Evolutionary conservation across 2,113 vertebrate species (phyloP), one percentile per base, ranked within the genome.

Genomic region (Prochilodus magdalenae): DNA sequence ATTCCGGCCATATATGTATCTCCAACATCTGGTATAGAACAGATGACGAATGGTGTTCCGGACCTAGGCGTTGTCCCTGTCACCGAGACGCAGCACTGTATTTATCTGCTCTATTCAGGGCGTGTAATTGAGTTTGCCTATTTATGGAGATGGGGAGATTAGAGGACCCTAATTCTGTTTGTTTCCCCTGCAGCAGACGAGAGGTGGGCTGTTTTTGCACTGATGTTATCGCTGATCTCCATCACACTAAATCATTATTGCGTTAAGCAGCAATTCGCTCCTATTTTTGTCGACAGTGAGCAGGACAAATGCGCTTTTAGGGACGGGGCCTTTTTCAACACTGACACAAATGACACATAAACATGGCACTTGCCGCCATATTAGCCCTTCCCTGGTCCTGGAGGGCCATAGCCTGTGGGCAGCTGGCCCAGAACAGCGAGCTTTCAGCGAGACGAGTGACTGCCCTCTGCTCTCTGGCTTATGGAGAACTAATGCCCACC

Each of bases 81-180:
- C 77, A 80, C 77, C 72, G 44, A 63, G 77, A 44, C 77, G 66
- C 73, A 80, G 24, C 75, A 69, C 78, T 78, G 82, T 80, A 57
- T 83, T 86, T 83, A 83, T 86, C 74, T 81, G 77, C 71, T 66
- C 69, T 83, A 75, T 83, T 80, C 76, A 67, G 51, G 53, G 60
- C 62, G 0, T 73, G 53, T 83, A 80, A 83, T 86, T 83, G 69
- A 83, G 78, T 86, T 86, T 81, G 74, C 73, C 74, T 83, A 83
- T 86, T 86, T 86, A 83, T 81, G 82, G 81, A 86, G 85, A 86
- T 83, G 66, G 24, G 33, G 75, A 65, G 86, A 84, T 84, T 72
- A 76, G 73, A 77, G 81, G 71, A 59, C 15, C 63, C 51, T 85
- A 83, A 87, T 86, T 84, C 62, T 77, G 79, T 86, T 84, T 82